phyloP scores from a whole-genome alignment of 2,113 vertebrate species.

The Probosciger aterrimus region DNA sequence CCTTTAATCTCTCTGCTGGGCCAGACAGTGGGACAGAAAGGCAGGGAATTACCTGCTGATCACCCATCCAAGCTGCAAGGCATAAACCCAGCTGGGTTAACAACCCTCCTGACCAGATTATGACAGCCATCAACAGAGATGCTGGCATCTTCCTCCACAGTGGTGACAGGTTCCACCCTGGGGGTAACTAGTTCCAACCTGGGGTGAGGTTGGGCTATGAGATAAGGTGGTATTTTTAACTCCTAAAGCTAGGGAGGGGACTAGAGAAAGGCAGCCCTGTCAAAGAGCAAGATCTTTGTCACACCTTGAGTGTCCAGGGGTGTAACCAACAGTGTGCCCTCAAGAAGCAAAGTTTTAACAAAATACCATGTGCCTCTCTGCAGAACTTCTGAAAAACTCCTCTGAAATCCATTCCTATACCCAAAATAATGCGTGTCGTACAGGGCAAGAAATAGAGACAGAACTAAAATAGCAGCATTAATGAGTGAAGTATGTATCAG shows the following conservation, averaged over 20 bases:
- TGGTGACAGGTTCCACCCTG: background rate
- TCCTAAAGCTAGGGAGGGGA: background rate
- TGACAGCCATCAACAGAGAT: background rate
- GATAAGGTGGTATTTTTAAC: background rate
- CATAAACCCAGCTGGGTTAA: background rate
- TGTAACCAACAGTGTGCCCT: too few relatives aligned
- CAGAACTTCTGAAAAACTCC: background rate
- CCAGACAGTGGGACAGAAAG: background rate
- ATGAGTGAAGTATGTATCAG: background rate
- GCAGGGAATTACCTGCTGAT: background rate
- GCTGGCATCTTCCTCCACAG: background rate
- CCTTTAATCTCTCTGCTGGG: background rate
- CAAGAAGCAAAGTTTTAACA: background rate
- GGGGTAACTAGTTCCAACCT: background rate
- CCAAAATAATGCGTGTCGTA: background rate
- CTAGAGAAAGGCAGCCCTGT: background rate
- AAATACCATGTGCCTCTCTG: background rate
- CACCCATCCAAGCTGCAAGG: background rate
- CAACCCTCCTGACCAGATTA: background rate
- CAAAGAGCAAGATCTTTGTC: background rate
- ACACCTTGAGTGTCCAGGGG: background rate
- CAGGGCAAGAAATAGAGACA: background rate
- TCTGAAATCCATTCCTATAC: background rate
- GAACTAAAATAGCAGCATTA: background rate
- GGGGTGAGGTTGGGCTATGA: background rate